These are phyloP conservation scores for Pangasius macronema DNA, from an alignment of 2,797 vertebrate species.

Conservation along the genomic window DNA sequence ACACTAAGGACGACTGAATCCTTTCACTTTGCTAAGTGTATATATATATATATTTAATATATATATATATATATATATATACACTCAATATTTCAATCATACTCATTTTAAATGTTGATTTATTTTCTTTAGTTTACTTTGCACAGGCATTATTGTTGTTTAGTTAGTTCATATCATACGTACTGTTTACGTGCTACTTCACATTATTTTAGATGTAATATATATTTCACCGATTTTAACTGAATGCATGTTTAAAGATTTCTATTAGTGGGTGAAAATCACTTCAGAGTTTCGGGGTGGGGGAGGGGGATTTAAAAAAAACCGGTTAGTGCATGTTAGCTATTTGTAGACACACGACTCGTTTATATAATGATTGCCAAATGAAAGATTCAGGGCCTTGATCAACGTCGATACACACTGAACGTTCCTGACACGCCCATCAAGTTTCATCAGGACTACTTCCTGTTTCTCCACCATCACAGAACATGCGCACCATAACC, in stretches of 20 bases:
- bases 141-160: neutral
- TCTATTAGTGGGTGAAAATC: neutral
- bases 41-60: too few species aligned
- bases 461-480: slow-evolving; percentile 1
- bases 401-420: neutral
- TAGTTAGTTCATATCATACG: neutral
- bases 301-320: neutral
- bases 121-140: neutral
- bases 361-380: slow-evolving; percentile 55
- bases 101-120: neutral
- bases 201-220: slow-evolving; percentile 4
- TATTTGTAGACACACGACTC: slow-evolving; percentile 42
- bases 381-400: slow-evolving; percentile 44
- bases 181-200: neutral
- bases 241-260: slow-evolving; percentile 25
- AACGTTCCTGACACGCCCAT: neutral
- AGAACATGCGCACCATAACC: too few species aligned
- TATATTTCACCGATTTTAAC: neutral
- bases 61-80: too few species aligned
- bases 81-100: neutral
- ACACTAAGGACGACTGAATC: slow-evolving; percentile 19
- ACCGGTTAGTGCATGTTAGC: slow-evolving; percentile 45
- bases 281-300: neutral
- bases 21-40: neutral
- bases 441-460: neutral